phyloP scores from a whole-genome alignment of 2,797 vertebrate genomes.

The Oryzias sinensis region DNA sequence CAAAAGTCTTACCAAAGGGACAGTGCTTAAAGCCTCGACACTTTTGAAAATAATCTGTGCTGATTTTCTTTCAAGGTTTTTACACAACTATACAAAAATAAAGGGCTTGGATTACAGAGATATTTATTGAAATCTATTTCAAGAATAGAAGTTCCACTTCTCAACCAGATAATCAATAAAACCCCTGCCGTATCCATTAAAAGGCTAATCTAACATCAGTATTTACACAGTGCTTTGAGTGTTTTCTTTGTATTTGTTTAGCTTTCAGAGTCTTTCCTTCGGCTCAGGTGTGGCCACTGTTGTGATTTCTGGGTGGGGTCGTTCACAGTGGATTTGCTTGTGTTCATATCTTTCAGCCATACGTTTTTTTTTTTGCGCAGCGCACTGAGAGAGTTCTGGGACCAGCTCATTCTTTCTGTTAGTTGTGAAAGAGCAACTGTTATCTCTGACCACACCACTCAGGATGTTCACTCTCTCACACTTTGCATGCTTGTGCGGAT shows the following conservation, averaged over 20 bases:
- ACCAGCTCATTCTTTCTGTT: constrained; percentile 44
- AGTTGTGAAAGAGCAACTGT: constrained; percentile 62
- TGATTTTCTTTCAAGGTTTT: too few relatives aligned
- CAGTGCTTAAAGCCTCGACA: too few relatives aligned
- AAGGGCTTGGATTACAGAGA: too few relatives aligned
- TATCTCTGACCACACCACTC: constrained; percentile 55
- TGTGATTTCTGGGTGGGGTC: constrained; percentile 48
- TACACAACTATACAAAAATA: too few relatives aligned
- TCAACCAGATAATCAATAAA: too few relatives aligned
- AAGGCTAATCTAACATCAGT: constrained; percentile 9
- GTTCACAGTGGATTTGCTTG: constrained; percentile 34
- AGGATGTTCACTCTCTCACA: constrained; percentile 46
- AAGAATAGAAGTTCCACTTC: too few relatives aligned
- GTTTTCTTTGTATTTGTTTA: constrained; percentile 55
- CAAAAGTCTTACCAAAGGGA: too few relatives aligned
- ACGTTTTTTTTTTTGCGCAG: background rate
- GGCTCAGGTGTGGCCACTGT: constrained; percentile 18
- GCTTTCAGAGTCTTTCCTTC: constrained; percentile 32
- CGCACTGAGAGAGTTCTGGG: constrained; percentile 18
- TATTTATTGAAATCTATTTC: too few relatives aligned
- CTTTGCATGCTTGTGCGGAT: constrained; percentile 44
- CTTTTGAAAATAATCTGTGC: too few relatives aligned
- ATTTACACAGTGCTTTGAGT: constrained; percentile 11
- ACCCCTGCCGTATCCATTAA: too few relatives aligned
- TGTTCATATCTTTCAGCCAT: constrained; percentile 53